Percentiles rank a stretch among this genome's conserved stretches.
Conservation (phyloP, 2,888 invertebrate genomes). For the Stenichneumon culpator region DNA sequence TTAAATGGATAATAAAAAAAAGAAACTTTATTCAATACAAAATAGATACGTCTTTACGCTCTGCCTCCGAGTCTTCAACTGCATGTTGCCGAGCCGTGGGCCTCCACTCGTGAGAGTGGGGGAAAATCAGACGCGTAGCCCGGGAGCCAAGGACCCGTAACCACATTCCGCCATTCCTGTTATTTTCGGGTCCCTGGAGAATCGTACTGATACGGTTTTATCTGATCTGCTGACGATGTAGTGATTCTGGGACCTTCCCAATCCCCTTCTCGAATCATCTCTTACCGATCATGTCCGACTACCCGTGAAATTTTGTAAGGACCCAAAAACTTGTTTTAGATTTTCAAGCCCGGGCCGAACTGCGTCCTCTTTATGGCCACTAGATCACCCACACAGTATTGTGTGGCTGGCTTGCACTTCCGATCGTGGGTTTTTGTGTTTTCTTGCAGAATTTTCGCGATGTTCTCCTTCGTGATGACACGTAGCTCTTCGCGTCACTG, state of each 20-base stretch:
- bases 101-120: too few species aligned
- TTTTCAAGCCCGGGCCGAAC: conserved; percentile 63
- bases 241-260: conserved; percentile 61
- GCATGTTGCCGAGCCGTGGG: too few species aligned
- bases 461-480: conserved; percentile 28
- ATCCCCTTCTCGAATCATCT: conserved; percentile 54
- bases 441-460: conserved; percentile 70
- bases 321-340: conserved; percentile 64
- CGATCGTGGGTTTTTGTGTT: conserved; percentile 61
- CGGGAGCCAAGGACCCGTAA: too few species aligned
- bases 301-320: conserved; percentile 68
- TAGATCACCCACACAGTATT: conserved; percentile 68
- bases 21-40: too few species aligned
- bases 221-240: conserved; percentile 57
- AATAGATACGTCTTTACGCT: too few species aligned
- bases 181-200: conserved; percentile 56
- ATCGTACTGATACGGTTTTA: conserved; percentile 39
- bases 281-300: too few species aligned
- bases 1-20: too few species aligned
- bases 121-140: too few species aligned
- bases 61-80: too few species aligned
- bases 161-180: conserved; percentile 46
- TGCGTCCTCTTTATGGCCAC: conserved; percentile 67
- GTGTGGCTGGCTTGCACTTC: conserved; percentile 67
- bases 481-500: conserved; percentile 56